These are phyloP conservation scores for Idris sp. DNA, from an alignment of 1,140 invertebrate species.

Conservation along the genomic window DNA sequence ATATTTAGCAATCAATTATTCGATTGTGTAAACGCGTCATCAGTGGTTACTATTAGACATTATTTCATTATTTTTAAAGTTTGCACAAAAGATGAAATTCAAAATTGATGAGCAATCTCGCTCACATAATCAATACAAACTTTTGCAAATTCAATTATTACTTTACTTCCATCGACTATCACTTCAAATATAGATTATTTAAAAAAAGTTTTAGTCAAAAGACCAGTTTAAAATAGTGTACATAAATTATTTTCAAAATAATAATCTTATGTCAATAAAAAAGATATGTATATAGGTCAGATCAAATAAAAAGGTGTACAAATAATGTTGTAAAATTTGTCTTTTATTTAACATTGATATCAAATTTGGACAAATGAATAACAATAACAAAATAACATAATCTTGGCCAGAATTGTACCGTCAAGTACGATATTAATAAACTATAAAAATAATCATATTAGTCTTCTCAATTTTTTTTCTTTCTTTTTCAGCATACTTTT, in stretches of 20 bases:
- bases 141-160: constrained; percentile 15
- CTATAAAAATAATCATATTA: constrained; percentile 50
- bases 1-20: constrained; percentile 62
- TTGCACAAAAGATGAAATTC: constrained; percentile 60
- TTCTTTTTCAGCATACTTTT: constrained; percentile 37
- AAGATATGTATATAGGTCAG: constrained; percentile 13
- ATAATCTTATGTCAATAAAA: too few relatives aligned
- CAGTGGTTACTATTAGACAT: constrained; percentile 48
- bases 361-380: constrained; percentile 57
- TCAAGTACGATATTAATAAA: constrained; percentile 32
- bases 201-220: too few relatives aligned
- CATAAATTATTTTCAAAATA: too few relatives aligned
- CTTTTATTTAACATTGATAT: constrained; percentile 59
- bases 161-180: constrained; percentile 8
- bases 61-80: constrained; percentile 57
- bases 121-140: constrained; percentile 32
- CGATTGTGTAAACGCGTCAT: constrained; percentile 58
- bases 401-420: constrained; percentile 35
- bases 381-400: constrained; percentile 61
- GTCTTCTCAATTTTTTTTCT: constrained; percentile 4
- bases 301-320: constrained; percentile 21
- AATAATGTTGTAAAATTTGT: constrained; percentile 55
- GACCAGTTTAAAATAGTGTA: too few relatives aligned
- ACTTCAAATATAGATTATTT: background rate
- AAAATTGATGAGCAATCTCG: constrained; percentile 44